Percentiles rank a stretch among this genome's conserved stretches.
These are phyloP conservation scores for Chironomus tentans DNA, from an alignment of 2,888 invertebrate genomes.

Conservation along the genomic window DNA sequence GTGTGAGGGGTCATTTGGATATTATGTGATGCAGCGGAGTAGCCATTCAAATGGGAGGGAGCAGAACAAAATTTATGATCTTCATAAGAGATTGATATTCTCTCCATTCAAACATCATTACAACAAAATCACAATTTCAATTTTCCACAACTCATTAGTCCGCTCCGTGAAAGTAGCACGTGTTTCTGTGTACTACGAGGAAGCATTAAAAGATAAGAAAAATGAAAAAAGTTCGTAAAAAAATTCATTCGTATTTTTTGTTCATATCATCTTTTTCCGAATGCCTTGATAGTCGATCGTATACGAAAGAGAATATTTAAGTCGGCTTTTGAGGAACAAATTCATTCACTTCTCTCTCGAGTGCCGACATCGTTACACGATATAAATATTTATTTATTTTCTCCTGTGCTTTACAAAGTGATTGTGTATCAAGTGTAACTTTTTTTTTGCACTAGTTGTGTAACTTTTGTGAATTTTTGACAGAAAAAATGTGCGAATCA, in stretches of 20 bases:
- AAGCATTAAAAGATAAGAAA: neutral
- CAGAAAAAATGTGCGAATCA: neutral
- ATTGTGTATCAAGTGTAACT: neutral
- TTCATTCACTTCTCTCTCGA: constrained; percentile 4
- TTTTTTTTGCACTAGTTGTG: neutral
- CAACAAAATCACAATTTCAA: too few relatives aligned
- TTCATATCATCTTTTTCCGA: neutral
- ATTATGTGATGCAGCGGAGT: too few relatives aligned
- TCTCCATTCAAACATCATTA: too few relatives aligned
- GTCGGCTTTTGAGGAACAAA: neutral
- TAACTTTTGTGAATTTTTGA: neutral
- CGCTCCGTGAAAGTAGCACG: too few relatives aligned
- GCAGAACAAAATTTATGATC: too few relatives aligned
- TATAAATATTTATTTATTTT: neutral
- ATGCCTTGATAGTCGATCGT: neutral
- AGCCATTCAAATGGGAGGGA: too few relatives aligned
- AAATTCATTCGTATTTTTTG: neutral
- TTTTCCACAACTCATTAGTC: too few relatives aligned
- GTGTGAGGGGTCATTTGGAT: too few relatives aligned
- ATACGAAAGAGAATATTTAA: neutral
- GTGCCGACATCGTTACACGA: neutral
- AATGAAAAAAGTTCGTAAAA: neutral
- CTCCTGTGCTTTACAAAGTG: neutral
- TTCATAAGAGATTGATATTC: too few relatives aligned
- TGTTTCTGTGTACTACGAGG: too few relatives aligned